A percentile compares a stretch with the other conserved stretches of the same genome.
phyloP scores from a whole-genome alignment of 2,113 vertebrate genomes.

The Penelope pileata region DNA sequence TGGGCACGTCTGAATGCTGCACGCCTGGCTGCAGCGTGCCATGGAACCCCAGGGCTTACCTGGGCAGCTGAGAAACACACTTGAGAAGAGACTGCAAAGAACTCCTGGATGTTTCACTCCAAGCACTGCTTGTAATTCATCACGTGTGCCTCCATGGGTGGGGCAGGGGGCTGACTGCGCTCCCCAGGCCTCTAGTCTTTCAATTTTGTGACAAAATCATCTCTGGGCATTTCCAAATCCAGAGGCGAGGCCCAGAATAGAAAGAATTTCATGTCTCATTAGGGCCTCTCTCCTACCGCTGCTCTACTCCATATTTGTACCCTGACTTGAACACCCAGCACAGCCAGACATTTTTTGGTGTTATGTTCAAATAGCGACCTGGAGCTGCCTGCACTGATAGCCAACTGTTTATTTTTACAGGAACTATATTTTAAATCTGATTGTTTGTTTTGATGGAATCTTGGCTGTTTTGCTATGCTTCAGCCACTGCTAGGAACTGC shows the following conservation, averaged over 20 bases:
- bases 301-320: background rate
- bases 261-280: background rate
- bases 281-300: background rate
- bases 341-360: background rate
- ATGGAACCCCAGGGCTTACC: fast-evolving
- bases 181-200: background rate
- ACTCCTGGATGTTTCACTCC: background rate
- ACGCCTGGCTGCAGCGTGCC: fast-evolving
- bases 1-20: fast-evolving
- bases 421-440: background rate
- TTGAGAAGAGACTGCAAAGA: background rate
- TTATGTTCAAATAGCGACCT: background rate
- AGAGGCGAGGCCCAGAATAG: background rate
- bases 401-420: background rate
- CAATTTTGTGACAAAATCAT: background rate
- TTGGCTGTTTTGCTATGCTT: background rate
- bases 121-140: background rate
- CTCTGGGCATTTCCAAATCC: background rate
- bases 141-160: fast-evolving
- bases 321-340: background rate
- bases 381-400: background rate
- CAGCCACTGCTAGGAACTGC: background rate
- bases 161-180: background rate
- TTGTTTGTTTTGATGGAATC: background rate
- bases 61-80: background rate